Percentiles rank a stretch among this genome's conserved stretches.
These are phyloP conservation scores for Acanthochromis polyacanthus DNA, from an alignment of 2,113 vertebrate species.

Conservation along the genomic window DNA sequence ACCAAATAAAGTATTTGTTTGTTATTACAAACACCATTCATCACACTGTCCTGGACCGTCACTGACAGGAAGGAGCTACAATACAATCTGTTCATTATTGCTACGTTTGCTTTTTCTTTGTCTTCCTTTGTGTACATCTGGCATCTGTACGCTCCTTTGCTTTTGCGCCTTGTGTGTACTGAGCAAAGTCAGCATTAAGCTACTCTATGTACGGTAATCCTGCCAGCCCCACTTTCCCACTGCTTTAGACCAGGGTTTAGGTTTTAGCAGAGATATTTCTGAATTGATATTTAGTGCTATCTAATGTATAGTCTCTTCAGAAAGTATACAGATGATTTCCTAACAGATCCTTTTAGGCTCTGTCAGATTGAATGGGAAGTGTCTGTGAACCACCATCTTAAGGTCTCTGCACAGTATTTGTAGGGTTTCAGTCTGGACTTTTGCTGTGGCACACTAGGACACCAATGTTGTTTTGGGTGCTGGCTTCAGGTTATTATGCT, in stretches of 20 bases:
- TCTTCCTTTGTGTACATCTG: constrained; percentile 42
- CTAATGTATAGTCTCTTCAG: no score
- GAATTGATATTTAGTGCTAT: background rate
- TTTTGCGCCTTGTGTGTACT: constrained; percentile 2
- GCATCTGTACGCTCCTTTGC: constrained; percentile 13
- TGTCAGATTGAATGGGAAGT: no score
- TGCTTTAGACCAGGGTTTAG: background rate
- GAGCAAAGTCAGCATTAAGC: constrained; percentile 56
- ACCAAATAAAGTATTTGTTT: constrained; percentile 3
- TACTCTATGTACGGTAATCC: constrained; percentile 11
- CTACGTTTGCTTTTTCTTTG: background rate
- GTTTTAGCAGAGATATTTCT: constrained; percentile 3
- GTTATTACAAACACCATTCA: background rate
- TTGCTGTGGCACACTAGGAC: no score
- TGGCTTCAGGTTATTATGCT: no score
- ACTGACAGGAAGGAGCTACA: constrained; percentile 20
- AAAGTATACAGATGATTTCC: no score
- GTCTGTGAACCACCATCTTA: no score
- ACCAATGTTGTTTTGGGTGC: no score
- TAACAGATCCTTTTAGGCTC: no score
- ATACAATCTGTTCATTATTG: constrained; percentile 9
- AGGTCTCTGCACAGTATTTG: no score
- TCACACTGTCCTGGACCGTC: background rate
- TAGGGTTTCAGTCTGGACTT: no score
- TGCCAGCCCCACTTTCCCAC: constrained; percentile 25